These are phyloP conservation scores for Galeopsomyia nigrocyanea DNA, from an alignment of 2,888 invertebrate genomes.

Conservation along the genomic window DNA sequence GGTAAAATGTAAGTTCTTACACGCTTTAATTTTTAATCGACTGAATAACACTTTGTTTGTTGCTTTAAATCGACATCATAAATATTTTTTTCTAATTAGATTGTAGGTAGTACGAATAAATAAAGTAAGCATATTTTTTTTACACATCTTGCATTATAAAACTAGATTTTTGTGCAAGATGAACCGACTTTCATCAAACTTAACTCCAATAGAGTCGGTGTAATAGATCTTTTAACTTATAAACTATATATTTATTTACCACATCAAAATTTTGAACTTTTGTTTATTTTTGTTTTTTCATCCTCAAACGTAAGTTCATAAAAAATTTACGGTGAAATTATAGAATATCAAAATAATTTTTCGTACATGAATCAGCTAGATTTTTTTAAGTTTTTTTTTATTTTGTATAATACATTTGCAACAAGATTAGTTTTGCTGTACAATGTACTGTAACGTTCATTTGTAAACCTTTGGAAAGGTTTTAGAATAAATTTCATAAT, in stretches of 20 bases:
- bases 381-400: conserved; percentile 28
- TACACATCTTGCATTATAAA: too few relatives aligned
- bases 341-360: background rate
- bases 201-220: too few relatives aligned
- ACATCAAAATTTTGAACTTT: conserved; percentile 1
- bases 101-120: too few relatives aligned
- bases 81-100: too few relatives aligned
- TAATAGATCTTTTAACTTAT: conserved; percentile 3
- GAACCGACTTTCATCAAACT: background rate
- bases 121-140: too few relatives aligned
- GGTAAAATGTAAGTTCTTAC: too few relatives aligned
- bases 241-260: background rate
- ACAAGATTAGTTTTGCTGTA: conserved; percentile 15
- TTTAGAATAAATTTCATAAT: conserved; percentile 28
- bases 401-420: conserved; percentile 8
- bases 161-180: background rate
- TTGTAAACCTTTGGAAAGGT: conserved; percentile 24
- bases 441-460: conserved; percentile 25
- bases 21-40: too few relatives aligned
- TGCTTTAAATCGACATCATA: too few relatives aligned
- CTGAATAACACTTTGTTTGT: too few relatives aligned
- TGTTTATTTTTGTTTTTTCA: conserved; percentile 9
- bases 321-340: background rate
- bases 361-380: conserved; percentile 4
- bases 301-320: background rate